Conservation (phyloP, 2,888 invertebrate species). For the Melipona beecheii region DNA sequence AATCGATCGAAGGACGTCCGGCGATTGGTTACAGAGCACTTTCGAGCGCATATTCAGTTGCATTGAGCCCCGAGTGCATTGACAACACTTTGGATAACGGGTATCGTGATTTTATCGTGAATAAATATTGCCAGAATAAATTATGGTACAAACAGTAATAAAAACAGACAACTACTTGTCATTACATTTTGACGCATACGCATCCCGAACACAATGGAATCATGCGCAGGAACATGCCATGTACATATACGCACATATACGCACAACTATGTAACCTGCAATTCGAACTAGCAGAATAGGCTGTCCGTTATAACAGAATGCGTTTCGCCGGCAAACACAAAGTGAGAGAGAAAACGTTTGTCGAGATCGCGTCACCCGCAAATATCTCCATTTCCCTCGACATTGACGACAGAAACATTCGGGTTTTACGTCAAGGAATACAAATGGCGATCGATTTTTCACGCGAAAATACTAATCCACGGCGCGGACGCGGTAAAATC, state of each 20-base stretch:
- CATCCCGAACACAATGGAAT: conserved; percentile 12
- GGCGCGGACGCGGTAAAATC: no score
- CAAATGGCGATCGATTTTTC: no score
- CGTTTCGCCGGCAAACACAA: conserved; percentile 16
- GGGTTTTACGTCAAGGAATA: no score
- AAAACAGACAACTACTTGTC: neutral
- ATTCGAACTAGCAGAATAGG: conserved; percentile 30
- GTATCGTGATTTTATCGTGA: neutral
- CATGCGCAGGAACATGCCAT: neutral
- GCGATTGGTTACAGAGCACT: neutral
- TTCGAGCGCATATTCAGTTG: neutral
- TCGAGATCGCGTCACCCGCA: neutral
- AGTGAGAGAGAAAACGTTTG: conserved; percentile 6
- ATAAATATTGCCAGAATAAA: neutral
- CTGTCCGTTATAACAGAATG: neutral
- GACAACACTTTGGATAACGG: neutral
- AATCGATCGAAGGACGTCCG: neutral
- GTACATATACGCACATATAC: neutral
- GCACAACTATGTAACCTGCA: neutral
- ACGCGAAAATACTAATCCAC: no score
- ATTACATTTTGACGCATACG: neutral
- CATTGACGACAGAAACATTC: no score
- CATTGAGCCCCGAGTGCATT: neutral
- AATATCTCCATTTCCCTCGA: conserved; percentile 29
- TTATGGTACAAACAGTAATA: neutral